A percentile compares a stretch with the other conserved stretches of the same genome.
phyloP scores from a whole-genome alignment of 1,140 invertebrate genomes.

The Probaryconus sp. region DNA sequence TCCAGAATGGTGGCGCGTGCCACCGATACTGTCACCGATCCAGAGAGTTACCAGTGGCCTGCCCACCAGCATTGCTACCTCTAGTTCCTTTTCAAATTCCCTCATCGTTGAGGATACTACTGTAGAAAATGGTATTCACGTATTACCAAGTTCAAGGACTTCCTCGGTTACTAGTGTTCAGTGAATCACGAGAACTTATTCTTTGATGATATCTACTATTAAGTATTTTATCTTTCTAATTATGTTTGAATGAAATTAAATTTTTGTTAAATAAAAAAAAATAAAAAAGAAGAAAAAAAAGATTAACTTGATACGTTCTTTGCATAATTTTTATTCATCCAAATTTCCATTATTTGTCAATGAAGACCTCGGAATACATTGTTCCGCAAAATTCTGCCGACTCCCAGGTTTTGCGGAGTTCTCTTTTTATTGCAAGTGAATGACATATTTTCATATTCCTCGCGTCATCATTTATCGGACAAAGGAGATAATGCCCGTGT shows the following conservation, averaged over 20 bases:
- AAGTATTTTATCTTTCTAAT: constrained; percentile 37
- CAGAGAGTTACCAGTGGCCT: constrained; percentile 58
- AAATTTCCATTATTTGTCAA: no score
- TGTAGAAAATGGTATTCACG: constrained; percentile 20
- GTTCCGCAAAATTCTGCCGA: no score
- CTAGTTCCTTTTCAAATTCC: constrained; percentile 45
- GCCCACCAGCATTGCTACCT: constrained; percentile 27
- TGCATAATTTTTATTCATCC: no score
- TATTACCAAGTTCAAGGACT: constrained; percentile 43
- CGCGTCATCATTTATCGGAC: no score
- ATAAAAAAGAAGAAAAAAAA: no score
- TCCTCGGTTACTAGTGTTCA: constrained; percentile 62
- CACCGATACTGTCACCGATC: constrained; percentile 72
- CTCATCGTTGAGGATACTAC: constrained; percentile 37
- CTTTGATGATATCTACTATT: constrained; percentile 28
- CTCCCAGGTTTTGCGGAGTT: no score
- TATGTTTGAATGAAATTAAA: constrained; percentile 36
- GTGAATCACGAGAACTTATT: constrained; percentile 36
- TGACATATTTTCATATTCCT: no score
- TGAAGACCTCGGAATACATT: no score
- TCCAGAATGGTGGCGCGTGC: constrained; percentile 75
- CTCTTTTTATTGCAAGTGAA: no score
- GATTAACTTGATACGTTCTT: no score
- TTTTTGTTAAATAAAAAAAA: constrained; percentile 54
- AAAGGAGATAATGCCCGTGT: no score